phyloP scores from a whole-genome alignment of 1,140 invertebrate genomes.

The Trichonephila clavata region DNA sequence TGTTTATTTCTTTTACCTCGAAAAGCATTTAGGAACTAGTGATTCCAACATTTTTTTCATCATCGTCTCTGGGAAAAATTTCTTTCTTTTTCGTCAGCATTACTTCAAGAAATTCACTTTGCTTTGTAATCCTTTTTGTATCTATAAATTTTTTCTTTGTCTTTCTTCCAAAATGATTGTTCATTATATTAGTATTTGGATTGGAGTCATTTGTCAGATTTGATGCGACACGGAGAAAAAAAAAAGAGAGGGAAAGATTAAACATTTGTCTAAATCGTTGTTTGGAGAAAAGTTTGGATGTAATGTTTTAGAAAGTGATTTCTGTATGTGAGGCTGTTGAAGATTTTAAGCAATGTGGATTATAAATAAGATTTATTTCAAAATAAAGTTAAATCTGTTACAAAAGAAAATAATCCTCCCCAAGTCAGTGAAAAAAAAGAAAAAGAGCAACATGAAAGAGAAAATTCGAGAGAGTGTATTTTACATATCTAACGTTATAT shows the following conservation, averaged over 20 bases:
- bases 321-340: too few species aligned
- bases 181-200: slow-evolving; percentile 24
- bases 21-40: neutral
- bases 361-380: too few species aligned
- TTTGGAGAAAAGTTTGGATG: too few species aligned
- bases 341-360: too few species aligned
- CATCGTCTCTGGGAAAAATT: neutral
- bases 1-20: neutral
- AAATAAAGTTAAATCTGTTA: too few species aligned
- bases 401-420: too few species aligned
- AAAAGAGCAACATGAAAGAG: too few species aligned
- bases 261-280: neutral
- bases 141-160: neutral
- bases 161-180: neutral
- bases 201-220: slow-evolving; percentile 28
- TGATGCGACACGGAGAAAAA: neutral
- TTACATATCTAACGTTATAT: too few species aligned
- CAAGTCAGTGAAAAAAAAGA: too few species aligned
- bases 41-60: neutral
- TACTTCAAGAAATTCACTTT: neutral
- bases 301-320: too few species aligned
- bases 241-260: neutral
- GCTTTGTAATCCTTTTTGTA: neutral
- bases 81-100: neutral
- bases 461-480: too few species aligned